Evolutionary conservation across 2,797 vertebrate genomes (phyloP), one percentile per base, ranked within the genome.

Genomic region (Dromococcyx pavoninus): DNA sequence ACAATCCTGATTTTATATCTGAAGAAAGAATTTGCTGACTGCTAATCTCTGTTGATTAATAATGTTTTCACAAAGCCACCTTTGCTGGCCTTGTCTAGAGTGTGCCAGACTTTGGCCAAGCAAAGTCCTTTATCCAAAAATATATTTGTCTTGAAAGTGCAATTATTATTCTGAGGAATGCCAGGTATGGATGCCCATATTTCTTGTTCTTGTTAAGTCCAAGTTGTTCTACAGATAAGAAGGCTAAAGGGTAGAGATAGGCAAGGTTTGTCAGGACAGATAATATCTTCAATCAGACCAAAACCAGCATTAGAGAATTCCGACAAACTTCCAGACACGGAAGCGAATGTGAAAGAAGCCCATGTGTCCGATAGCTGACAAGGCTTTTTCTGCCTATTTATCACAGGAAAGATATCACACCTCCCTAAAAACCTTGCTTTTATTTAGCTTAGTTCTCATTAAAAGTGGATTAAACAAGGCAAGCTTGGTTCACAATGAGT

Each of bases 81-180:
- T 65, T 95, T 95, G 53, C 92, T 85, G 37, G 75, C 61, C 89
- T 71, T 58, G 93, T 71, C 84, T 90, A 46, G 80, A 87, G 80
- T 90, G 35, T 14, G 46, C n/a, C 85, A 91, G 92, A 92, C 93
- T 93, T 95, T 56, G 89, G 78, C 84, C 89, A 91, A 72, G 88
- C 50, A 74, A 94, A 95, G 84, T 54, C 71, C 84, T 95, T 95
- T 96, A 93, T 95, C 92, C 95, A 77, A 93, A 94, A 96, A 74
- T 46, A 9, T 86, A 53, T 95, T 96, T 95, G 88, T 89, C 72
- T 89, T 77, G 74, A 89, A 85, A 94, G 91, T 1, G 56, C n/a
- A 24, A 41, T 85, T 75, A 54, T 94, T 94, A 76, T 89, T 83
- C 82, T 89, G 44, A 50, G 72, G 72, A 80, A 88, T 83, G 85